These are phyloP conservation scores for Falcaria lacertinaria DNA, from an alignment of 2,888 invertebrate species.

Conservation along the genomic window DNA sequence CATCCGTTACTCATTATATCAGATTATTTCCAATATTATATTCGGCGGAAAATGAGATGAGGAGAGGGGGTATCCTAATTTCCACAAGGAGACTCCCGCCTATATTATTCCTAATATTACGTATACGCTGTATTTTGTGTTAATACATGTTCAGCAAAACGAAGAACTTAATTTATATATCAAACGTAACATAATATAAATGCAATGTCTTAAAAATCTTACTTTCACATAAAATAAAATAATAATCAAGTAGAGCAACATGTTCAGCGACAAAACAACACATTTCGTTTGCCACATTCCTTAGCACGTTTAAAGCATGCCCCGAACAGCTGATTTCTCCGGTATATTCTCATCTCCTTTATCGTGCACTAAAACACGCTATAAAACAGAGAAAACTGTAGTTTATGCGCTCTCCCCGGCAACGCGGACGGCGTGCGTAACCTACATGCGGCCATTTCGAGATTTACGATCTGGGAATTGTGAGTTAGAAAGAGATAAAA, in stretches of 20 bases:
- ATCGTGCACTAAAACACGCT: slow-evolving; percentile 70
- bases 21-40: too few species aligned
- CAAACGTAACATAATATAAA: too few species aligned
- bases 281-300: slow-evolving; percentile 77
- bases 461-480: slow-evolving; percentile 81
- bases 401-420: slow-evolving; percentile 73
- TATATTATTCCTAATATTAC: too few species aligned
- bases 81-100: too few species aligned
- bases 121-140: too few species aligned
- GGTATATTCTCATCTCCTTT: slow-evolving; percentile 75
- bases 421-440: slow-evolving; percentile 78
- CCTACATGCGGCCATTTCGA: slow-evolving; percentile 81
- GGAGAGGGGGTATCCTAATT: too few species aligned
- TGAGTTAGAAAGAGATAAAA: slow-evolving; percentile 77
- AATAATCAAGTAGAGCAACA: slow-evolving; percentile 54
- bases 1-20: too few species aligned
- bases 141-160: too few species aligned
- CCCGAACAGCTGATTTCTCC: slow-evolving; percentile 78
- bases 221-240: slow-evolving; percentile 8
- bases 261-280: slow-evolving; percentile 47
- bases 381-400: slow-evolving; percentile 80
- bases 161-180: background rate
- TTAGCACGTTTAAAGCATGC: slow-evolving; percentile 78
- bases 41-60: too few species aligned
- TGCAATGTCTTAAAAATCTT: too few species aligned